These are phyloP conservation scores for Sycophila texana DNA, from an alignment of 2,888 invertebrate genomes.

Conservation along the genomic window DNA sequence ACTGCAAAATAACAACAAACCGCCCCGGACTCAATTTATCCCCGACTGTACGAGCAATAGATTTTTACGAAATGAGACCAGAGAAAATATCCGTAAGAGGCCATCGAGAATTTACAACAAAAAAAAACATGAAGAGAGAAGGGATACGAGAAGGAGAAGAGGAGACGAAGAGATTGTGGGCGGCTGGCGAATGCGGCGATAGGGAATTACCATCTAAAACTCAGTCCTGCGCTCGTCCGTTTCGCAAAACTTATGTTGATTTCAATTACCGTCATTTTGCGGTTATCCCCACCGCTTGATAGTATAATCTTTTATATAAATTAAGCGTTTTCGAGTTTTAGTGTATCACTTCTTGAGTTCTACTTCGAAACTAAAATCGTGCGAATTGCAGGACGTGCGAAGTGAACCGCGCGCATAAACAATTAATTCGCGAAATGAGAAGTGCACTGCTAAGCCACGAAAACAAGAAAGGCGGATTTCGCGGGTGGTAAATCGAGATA, in stretches of 20 bases:
- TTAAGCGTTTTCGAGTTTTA: no score
- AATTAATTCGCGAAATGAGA: constrained; percentile 18
- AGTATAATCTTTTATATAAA: no score
- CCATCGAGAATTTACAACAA: constrained; percentile 3
- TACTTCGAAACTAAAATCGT: no score
- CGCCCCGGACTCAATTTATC: constrained; percentile 1
- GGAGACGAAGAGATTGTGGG: constrained; percentile 55
- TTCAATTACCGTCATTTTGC: constrained; percentile 64
- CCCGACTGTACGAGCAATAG: constrained; percentile 26
- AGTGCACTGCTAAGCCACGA: constrained; percentile 19
- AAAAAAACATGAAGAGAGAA: neutral
- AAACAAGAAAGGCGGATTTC: constrained; percentile 18
- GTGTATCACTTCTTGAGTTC: no score
- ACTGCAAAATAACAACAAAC: constrained; percentile 8
- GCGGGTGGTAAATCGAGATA: constrained; percentile 21
- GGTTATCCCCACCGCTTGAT: constrained; percentile 19
- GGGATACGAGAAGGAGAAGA: constrained; percentile 42
- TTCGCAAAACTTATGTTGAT: constrained; percentile 66
- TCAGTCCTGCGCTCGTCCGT: constrained; percentile 46
- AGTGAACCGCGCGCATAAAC: neutral
- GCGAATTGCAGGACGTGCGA: no score
- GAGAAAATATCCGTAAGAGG: constrained; percentile 6
- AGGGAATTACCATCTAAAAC: constrained; percentile 66
- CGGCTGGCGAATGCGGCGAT: constrained; percentile 50
- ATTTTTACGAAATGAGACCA: constrained; percentile 31